These are phyloP conservation scores for Anarrhichthys ocellatus DNA, from an alignment of 2,113 vertebrate genomes.

Conservation along the genomic window DNA sequence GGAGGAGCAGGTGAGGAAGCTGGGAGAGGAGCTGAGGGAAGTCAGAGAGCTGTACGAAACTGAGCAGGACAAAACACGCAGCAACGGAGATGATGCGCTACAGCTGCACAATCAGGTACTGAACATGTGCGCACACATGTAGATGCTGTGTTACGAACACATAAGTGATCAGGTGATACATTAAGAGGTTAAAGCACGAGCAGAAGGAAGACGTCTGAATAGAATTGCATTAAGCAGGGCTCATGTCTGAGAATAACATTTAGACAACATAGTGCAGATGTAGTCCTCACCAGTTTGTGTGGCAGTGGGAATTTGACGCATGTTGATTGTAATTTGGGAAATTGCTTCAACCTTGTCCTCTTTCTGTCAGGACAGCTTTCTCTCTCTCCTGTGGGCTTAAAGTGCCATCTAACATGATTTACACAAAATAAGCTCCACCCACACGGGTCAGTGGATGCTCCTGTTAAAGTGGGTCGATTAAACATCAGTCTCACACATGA, in stretches of 20 bases:
- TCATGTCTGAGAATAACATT: slow-evolving; percentile 7
- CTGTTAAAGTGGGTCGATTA: background rate
- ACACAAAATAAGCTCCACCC: slow-evolving; percentile 4
- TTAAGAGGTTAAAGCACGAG: background rate
- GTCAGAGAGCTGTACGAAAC: slow-evolving; percentile 90
- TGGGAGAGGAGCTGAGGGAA: slow-evolving; percentile 92
- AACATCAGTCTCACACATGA: slow-evolving; percentile 5
- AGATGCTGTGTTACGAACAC: background rate
- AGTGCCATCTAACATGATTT: slow-evolving; percentile 8
- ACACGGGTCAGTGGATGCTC: background rate
- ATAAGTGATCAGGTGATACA: background rate
- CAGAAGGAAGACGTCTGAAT: background rate
- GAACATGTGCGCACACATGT: background rate
- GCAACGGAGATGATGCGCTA: slow-evolving; percentile 89
- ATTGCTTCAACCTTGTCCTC: slow-evolving; percentile 6
- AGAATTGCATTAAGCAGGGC: background rate
- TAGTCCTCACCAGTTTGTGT: background rate
- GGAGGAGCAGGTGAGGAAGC: slow-evolving; percentile 94
- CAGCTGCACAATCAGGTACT: slow-evolving; percentile 93
- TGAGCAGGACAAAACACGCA: slow-evolving; percentile 89
- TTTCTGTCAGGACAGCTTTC: slow-evolving; percentile 2
- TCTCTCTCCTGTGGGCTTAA: slow-evolving; percentile 1
- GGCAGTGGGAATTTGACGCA: background rate
- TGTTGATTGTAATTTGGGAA: slow-evolving; percentile 33
- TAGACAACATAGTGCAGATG: background rate